Evolutionary conservation across 2,888 invertebrate species (phyloP).

Genomic region (Ormyrus nitidulus): DNA sequence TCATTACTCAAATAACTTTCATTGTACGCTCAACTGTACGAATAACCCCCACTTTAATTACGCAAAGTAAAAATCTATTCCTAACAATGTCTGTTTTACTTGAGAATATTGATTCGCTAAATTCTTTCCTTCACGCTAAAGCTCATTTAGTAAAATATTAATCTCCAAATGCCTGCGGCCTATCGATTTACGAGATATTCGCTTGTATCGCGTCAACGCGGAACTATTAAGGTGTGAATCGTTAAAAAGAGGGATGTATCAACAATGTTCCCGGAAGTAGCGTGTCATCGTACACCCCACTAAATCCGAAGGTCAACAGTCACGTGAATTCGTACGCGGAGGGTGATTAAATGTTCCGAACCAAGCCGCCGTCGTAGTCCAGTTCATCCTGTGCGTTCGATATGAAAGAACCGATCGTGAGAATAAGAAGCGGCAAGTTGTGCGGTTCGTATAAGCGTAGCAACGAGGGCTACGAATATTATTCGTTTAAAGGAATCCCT

Average conservation of each 20-base stretch:
- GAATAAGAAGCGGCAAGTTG: conserved; percentile 39
- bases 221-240: conserved; percentile 20
- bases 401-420: conserved; percentile 49
- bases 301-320: background rate
- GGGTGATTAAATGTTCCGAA: background rate
- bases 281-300: conserved; percentile 14
- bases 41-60: too few relatives aligned
- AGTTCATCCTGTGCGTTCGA: background rate
- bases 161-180: background rate
- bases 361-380: background rate
- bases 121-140: too few relatives aligned
- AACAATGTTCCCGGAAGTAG: conserved; percentile 5
- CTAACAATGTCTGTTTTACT: too few relatives aligned
- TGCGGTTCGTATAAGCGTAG: conserved; percentile 38
- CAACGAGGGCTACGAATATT: conserved; percentile 47
- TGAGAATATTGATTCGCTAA: too few relatives aligned
- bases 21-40: too few relatives aligned
- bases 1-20: too few relatives aligned
- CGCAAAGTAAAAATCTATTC: too few relatives aligned
- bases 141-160: conserved; percentile 17
- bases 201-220: background rate
- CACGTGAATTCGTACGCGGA: background rate
- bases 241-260: conserved; percentile 9
- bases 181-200: conserved; percentile 23
- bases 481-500: conserved; percentile 52